These are phyloP conservation scores for Elysia crispata DNA, from an alignment of 2,888 invertebrate genomes.

Conservation along the genomic window DNA sequence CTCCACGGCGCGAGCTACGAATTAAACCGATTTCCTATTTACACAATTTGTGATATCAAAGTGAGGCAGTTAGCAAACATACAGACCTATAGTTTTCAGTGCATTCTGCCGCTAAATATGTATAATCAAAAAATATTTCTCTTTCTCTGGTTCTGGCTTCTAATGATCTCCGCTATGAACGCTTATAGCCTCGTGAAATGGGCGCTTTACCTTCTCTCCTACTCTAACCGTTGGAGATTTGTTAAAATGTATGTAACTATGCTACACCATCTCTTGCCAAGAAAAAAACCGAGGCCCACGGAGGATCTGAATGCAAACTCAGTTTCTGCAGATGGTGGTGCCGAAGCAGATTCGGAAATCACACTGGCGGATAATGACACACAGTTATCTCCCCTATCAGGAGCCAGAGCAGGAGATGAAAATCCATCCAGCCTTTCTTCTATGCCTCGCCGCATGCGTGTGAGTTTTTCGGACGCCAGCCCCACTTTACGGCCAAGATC, in stretches of 20 bases:
- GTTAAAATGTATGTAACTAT: constrained; percentile 40
- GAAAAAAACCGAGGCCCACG: not conserved
- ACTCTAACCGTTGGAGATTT: constrained; percentile 11
- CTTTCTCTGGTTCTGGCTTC: constrained; percentile 60
- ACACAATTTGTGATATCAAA: constrained; percentile 60
- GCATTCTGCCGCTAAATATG: constrained; percentile 58
- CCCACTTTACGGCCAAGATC: not conserved
- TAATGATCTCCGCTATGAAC: constrained; percentile 41
- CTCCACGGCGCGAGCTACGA: constrained; percentile 31
- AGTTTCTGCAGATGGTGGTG: not conserved
- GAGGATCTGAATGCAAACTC: not conserved
- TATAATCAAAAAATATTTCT: constrained; percentile 59
- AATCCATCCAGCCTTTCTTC: no score
- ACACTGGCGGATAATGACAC: no score
- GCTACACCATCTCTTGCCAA: constrained; percentile 18
- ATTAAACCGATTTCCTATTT: constrained; percentile 57
- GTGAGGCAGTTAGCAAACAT: constrained; percentile 57
- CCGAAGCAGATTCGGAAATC: not conserved
- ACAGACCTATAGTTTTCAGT: constrained; percentile 56
- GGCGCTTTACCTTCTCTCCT: constrained; percentile 30
- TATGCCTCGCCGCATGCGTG: not conserved
- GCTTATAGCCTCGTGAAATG: constrained; percentile 42
- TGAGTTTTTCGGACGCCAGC: not conserved
- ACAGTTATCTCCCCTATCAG: no score
- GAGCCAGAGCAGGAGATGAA: not conserved